Conservation (phyloP, 2,888 invertebrate genomes). For the Proisotoma minuta region DNA sequence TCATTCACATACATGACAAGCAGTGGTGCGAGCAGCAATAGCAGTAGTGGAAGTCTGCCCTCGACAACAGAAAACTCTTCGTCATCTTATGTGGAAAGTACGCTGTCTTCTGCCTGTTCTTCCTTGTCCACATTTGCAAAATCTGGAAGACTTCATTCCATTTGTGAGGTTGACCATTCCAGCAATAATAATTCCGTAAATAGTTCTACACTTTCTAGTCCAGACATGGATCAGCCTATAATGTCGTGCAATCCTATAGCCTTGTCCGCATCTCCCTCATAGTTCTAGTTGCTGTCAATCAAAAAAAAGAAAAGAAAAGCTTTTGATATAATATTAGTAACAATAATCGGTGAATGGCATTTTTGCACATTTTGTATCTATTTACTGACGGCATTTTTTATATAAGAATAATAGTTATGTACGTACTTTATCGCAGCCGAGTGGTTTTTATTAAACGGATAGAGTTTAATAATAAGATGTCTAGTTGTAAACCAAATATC, state of each 20-base stretch:
- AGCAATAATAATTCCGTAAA: conserved; percentile 47
- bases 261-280: conserved; percentile 38
- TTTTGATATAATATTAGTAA: neutral
- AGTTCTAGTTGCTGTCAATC: no score
- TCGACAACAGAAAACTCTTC: conserved; percentile 34
- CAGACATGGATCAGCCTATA: conserved; percentile 41
- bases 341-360: neutral
- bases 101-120: conserved; percentile 46
- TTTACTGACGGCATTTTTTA: conserved; percentile 1
- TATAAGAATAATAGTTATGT: neutral
- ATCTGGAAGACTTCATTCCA: conserved; percentile 47
- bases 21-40: conserved; percentile 35
- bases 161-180: conserved; percentile 47
- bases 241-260: conserved; percentile 39
- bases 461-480: no score
- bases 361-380: no score
- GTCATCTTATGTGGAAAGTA: conserved; percentile 38
- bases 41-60: conserved; percentile 37
- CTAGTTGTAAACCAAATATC: no score
- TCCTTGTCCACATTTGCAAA: conserved; percentile 45
- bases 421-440: neutral
- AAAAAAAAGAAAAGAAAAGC: no score
- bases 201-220: conserved; percentile 46
- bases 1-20: conserved; percentile 42
- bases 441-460: neutral